Base-by-base conservation (phyloP, 2,797 vertebrate species). In the Mycteria americana region DNA sequence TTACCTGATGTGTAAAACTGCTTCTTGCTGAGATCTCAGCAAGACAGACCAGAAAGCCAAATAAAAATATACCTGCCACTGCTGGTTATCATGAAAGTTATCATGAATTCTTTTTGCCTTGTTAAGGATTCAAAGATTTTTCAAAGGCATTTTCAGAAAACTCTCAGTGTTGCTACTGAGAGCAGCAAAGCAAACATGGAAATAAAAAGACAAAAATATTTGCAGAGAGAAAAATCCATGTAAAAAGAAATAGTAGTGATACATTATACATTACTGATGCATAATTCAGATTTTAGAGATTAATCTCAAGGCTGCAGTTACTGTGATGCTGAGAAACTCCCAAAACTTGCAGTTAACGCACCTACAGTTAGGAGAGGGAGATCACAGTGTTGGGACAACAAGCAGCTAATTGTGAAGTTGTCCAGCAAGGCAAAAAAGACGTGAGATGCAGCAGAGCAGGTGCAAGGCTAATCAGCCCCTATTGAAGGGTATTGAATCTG, bases 241-340 rank as follows among this genome's bases (percentile, higher is more conserved):
- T 17, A 70, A 96, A 59, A 57, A 74, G 45, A 64, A 92, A 64
- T 35, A 77, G 31, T 41, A 51, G 31, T 57, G 30, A 64, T 91
- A 33, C 22, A 73, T 95, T 94, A 89, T 83, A 65, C 16, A 57
- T 93, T 50, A 56, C 43, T 85, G 33, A 89, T 95, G 87, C 57
- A 83, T 95, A 91, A 91, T 77, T 92, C 78, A 89, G 54, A 59
- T 77, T 94, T 89, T 48, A 63, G 57, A 91, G 54, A 85, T 68
- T 80, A 62, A 70, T 88, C 57, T 78, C 46, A 59, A 81, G 59
- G 41, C 53, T 91, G 64, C 60, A 75, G 65, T 85, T 78, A 51
- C 68, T 50, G 5, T 60, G 41, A 46, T 39, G 37, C 45, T 25
- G 28, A 85, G 70, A 39, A 93, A 28, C 60, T 85, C 53, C 48